These are phyloP conservation scores for Myotis myotis DNA, from an alignment of 2,797 vertebrate species.

Conservation along the genomic window DNA sequence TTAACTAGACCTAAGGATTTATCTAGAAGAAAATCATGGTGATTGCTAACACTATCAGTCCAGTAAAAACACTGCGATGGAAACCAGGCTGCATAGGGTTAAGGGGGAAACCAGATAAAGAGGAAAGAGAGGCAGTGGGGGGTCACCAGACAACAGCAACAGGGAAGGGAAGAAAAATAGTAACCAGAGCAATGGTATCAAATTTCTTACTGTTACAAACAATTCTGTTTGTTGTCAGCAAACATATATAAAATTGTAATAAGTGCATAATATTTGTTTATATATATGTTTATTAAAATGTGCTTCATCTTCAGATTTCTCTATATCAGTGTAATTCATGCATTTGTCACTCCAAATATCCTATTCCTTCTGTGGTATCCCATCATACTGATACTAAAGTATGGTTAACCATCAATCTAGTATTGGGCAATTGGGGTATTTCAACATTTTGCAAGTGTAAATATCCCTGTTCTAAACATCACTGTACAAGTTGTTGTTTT, in stretches of 20 bases:
- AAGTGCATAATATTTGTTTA: neutral
- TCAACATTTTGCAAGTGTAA: neutral
- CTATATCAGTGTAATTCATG: neutral
- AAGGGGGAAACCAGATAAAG: neutral
- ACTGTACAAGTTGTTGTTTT: neutral
- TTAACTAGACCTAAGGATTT: neutral
- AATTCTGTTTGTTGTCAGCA: constrained; percentile 19
- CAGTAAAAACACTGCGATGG: neutral
- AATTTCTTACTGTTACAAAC: neutral
- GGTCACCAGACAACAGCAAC: neutral
- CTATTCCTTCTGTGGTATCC: neutral
- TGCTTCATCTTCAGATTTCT: neutral
- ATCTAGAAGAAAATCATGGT: neutral
- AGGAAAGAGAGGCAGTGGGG: neutral
- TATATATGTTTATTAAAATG: constrained; percentile 6
- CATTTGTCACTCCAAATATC: neutral
- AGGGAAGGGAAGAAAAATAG: neutral
- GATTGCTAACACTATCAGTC: neutral
- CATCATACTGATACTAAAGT: neutral
- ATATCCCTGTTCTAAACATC: neutral
- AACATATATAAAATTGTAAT: neutral
- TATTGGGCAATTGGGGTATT: neutral
- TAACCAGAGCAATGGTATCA: neutral
- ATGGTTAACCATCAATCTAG: neutral
- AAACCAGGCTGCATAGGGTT: neutral